Base-by-base conservation (phyloP, 2,888 invertebrate species). In the Drosophila greeni region DNA sequence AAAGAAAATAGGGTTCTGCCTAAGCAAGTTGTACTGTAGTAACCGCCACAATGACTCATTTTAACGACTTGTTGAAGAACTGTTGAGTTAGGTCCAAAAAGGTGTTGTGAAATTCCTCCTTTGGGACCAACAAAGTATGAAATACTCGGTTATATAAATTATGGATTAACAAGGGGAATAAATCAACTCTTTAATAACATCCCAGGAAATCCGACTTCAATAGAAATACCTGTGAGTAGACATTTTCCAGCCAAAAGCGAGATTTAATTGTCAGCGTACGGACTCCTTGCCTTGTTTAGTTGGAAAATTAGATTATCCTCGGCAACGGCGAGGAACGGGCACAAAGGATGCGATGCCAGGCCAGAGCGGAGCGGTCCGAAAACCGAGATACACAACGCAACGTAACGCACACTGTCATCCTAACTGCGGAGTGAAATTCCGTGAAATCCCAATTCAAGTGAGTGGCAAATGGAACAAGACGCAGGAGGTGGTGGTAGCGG, bases 391-490 rank as follows among this genome's bases (percentile, higher is more conserved):
- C 58, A 51, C 42, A 49, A 64, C 39, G 61, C 57, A 65, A 42
- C 37, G 26, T 20, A 65, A 39, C 33, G 58, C 42, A 54, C 70
- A 71, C 68, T 82, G 74, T 82, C 80, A 84, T 81, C 74, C 80
- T 81, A 81, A 76, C 84, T 76, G 75, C 73, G 74, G 74, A 81
- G 68, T 64, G 75, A 60, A 85, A 85, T 82, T 85, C 85, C 73
- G 72, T 85, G 82, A 82, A 82, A 82, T 84, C 82, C 76, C 66
- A 82, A 82, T 82, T 79, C 74, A 78, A 83, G 74, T 81, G 74
- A 82, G 82, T 77, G 74, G 68, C 71, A 66, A 65, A 65, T 54
- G 53, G 57, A 52, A 66, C 62, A 66, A 56, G 64, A 40, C 59
- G 33, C 39, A 48, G 45, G 49, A 43, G 56, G 64, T 39, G 29